phyloP scores from a whole-genome alignment of 2,113 vertebrate genomes.

The Centrocercus urophasianus region DNA sequence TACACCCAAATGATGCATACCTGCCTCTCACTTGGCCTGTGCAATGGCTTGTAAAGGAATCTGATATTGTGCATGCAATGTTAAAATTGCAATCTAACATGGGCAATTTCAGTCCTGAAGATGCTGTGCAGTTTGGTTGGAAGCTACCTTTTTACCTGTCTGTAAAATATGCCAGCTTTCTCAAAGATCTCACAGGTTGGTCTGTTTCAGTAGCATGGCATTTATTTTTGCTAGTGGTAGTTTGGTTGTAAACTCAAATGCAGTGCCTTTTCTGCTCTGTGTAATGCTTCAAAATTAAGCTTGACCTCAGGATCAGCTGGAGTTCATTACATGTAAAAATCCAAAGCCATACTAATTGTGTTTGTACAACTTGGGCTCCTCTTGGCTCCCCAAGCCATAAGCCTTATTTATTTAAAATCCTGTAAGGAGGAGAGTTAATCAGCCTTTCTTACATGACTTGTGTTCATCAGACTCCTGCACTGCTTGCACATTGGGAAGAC shows the following conservation, averaged over 20 bases:
- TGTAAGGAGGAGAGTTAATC: background rate
- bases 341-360: background rate
- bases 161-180: background rate
- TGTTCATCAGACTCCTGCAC: fast-evolving
- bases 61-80: fast-evolving
- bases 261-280: background rate
- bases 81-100: background rate
- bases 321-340: background rate
- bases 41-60: background rate
- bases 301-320: background rate
- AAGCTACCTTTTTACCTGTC: background rate
- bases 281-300: background rate
- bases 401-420: background rate
- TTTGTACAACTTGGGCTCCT: background rate
- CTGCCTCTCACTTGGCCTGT: background rate
- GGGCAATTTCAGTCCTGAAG: background rate
- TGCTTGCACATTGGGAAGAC: background rate
- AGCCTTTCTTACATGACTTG: background rate
- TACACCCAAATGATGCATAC: background rate
- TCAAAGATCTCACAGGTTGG: background rate
- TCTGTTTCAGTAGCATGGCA: background rate
- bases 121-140: background rate
- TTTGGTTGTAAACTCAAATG: background rate
- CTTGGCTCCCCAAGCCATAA: background rate
- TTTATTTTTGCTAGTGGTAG: background rate